Base-by-base conservation (phyloP, 2,797 vertebrate genomes). In the Spondyliosoma cantharus region DNA sequence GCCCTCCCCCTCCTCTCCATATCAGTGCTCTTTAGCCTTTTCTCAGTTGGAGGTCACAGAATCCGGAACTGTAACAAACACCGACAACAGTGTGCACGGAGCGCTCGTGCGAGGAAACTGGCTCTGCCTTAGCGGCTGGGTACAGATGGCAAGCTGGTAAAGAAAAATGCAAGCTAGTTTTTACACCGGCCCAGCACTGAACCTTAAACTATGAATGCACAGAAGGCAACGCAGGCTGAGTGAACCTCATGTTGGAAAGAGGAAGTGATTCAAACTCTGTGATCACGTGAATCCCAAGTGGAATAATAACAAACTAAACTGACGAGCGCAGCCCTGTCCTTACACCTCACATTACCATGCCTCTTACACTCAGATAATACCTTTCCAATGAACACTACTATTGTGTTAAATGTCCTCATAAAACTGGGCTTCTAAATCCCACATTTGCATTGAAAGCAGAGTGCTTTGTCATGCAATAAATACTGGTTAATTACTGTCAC, bases 1-100 rank as follows among this genome's bases (percentile, higher is more conserved):
- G 90, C 89, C 86, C 84, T 81, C 8, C 27, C 2, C 50, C 59
- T 53, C 19, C 27, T 19, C 48, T 52, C 64, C 19, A 62, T 16
- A 50, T 50, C 13, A 7, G 25, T 43, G 27, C 50, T 71, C 64
- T 62, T 58, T 42, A 56, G 56, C 59, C 76, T 42, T 13, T 49
- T 54, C 59, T 69, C 15, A 19, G 43, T 14, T 46, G 24, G 65
- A 61, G 32, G 71, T 54, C 19, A 22, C 48, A 66, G 53, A 48
- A 46, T 8, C 0, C 4, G 15, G 32, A 77, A 37, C 45, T 66
- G 56, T 3, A 76, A 45, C 46, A 56, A 42, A 52, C 61, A 53
- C 65, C 1, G 50, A 52, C 5, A 29, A 19, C 73, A 63, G 59
- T 68, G 61, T 25, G 78, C 20, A 58, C 66, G 62, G 49, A 76